These are phyloP conservation scores for Drosophila flavopinicola DNA, from an alignment of 2,888 invertebrate species.

Conservation along the genomic window DNA sequence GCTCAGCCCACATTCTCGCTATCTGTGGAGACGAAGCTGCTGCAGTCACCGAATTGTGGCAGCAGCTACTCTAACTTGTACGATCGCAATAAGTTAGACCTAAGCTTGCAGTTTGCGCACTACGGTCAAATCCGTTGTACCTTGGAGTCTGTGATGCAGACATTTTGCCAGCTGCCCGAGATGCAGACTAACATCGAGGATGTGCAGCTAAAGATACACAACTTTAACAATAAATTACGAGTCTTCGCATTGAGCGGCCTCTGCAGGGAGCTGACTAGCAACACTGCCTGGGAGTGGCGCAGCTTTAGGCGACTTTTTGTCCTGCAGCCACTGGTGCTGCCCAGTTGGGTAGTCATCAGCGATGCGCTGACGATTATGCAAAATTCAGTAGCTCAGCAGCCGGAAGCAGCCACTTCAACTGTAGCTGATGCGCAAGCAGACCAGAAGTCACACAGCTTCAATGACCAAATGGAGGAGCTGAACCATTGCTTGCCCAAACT, in stretches of 20 bases:
- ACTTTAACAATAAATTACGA: neutral
- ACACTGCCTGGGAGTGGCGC: neutral
- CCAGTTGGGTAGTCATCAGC: neutral
- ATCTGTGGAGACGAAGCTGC: neutral
- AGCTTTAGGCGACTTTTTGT: neutral
- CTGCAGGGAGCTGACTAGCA: neutral
- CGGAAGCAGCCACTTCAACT: neutral
- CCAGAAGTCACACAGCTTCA: neutral
- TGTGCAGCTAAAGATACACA: conserved; percentile 1
- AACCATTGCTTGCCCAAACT: neutral
- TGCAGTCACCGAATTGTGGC: neutral
- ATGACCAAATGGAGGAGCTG: neutral
- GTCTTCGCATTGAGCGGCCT: neutral
- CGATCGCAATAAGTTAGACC: neutral
- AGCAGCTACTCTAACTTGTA: neutral
- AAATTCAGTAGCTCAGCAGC: neutral
- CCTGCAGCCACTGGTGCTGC: neutral
- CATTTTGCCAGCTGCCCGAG: neutral
- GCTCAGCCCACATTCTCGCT: neutral
- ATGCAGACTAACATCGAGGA: neutral
- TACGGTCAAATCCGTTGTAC: neutral
- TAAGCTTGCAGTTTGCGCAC: neutral
- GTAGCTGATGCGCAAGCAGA: too few species aligned
- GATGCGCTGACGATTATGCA: neutral
- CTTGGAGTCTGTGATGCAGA: neutral